Evolutionary conservation across 1,140 invertebrate genomes (phyloP), one percentile per base, ranked within the genome.

Genomic region (Zaprionus tsacasi): DNA sequence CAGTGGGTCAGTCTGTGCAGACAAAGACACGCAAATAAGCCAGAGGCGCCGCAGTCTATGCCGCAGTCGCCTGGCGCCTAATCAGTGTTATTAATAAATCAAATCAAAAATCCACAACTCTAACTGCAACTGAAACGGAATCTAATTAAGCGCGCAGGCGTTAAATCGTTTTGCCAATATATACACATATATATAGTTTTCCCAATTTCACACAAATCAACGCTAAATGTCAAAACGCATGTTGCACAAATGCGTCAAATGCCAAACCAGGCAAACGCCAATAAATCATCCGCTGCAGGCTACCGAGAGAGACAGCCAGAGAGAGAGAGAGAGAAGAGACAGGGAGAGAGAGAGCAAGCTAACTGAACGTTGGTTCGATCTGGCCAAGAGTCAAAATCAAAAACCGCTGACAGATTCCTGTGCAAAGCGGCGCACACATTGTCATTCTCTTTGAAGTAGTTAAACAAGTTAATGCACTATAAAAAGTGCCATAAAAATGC

Each of bases 211-310:
- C 85, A 89, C 85, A 89, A 89, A 89, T 89, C 85, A 89, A 81
- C 85, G 74, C 79, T 81, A 89, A 89, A 89, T 89, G 85, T 89
- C 85, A 89, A 89, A 89, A 89, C 78, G 86, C 85, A 90, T 89
- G 85, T 90, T 89, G 86, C 85, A 88, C 85, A 88, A 89, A 88
- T 89, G 78, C 85, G 80, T 89, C 81, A 88, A 89, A 89, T 89
- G 83, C 83, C 85, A 81, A 76, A 89, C 78, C 79, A 66, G 72
- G 76, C 79, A 63, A 90, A 63, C 50, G 70, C 43, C 86, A 89
- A 89, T 89, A 89, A 89, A 89, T 89, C 85, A 89, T 89, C 78
- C 66, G 57, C 52, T 52, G 45, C 73, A 55, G 36, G 50, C 10
- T 45, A 15, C 3, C 13, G 12, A 52, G 33, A 45, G 36, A 17